Conservation (phyloP, 2,113 vertebrate species). For the Pangasianodon gigas region DNA sequence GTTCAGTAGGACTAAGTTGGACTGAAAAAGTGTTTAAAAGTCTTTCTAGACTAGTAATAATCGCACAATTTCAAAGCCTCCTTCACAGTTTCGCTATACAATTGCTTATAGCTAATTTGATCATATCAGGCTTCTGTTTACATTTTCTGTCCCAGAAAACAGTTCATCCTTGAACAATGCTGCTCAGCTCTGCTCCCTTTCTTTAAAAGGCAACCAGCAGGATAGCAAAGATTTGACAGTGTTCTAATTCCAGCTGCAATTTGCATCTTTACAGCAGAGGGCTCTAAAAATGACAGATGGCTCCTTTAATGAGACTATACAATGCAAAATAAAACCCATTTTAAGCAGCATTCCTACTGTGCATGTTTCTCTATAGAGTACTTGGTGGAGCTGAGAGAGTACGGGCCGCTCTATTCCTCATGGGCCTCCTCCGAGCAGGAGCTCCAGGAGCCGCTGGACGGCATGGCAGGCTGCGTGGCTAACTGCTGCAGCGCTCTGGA, state of each 20-base stretch:
- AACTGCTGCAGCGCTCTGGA: constrained; percentile 85
- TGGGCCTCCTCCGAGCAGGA: constrained; percentile 86
- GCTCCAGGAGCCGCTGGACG: constrained; percentile 85
- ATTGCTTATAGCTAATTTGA: neutral
- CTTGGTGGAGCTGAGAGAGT: constrained; percentile 89
- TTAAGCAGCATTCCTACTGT: neutral
- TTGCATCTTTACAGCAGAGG: neutral
- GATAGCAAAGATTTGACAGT: neutral
- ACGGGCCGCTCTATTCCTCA: constrained; percentile 87
- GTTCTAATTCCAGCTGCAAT: neutral
- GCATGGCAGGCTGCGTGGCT: constrained; percentile 82
- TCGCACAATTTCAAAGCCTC: neutral
- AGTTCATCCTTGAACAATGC: neutral
- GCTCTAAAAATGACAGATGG: neutral
- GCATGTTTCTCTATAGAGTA: constrained; percentile 77
- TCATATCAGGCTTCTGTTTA: neutral
- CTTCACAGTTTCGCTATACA: neutral
- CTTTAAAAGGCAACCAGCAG: neutral
- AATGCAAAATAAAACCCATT: neutral
- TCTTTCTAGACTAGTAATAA: neutral
- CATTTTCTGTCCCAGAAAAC: neutral
- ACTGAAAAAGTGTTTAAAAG: neutral
- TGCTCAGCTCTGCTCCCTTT: neutral
- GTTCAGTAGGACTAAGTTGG: neutral
- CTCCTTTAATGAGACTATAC: neutral